Evolutionary conservation across 2,113 vertebrate genomes (phyloP).

Genomic region (Caranx ignobilis): DNA sequence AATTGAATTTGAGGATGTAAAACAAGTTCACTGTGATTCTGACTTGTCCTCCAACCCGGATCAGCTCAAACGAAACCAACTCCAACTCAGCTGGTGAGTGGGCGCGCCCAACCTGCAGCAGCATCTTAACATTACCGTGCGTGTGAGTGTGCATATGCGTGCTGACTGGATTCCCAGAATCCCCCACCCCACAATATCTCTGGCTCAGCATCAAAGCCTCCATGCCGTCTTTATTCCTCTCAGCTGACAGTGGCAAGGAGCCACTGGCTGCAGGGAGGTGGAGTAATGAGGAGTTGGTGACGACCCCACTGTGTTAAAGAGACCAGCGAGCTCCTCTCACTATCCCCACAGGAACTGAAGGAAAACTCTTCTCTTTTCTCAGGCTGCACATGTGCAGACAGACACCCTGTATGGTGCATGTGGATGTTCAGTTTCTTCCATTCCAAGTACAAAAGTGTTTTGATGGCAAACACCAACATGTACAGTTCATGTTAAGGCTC

Average conservation of each 20-base stretch:
- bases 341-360: constrained; percentile 28
- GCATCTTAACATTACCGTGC: neutral
- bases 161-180: constrained; percentile 18
- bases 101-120: neutral
- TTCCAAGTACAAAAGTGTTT: neutral
- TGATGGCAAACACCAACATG: neutral
- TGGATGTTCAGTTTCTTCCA: neutral
- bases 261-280: constrained; percentile 34
- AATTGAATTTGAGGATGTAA: constrained; percentile 32
- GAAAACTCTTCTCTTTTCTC: neutral
- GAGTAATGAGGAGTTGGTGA: constrained; percentile 62
- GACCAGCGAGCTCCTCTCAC: constrained; percentile 18
- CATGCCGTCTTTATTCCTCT: constrained; percentile 26
- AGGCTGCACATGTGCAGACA: neutral
- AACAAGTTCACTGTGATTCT: constrained; percentile 17
- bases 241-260: constrained; percentile 23
- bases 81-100: constrained; percentile 21
- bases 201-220: constrained; percentile 46
- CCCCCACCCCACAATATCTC: constrained; percentile 19
- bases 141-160: constrained; percentile 4
- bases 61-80: constrained; percentile 32
- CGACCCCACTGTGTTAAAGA: constrained; percentile 45
- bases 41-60: constrained; percentile 26
- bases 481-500: neutral
- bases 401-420: neutral